These are phyloP conservation scores for Tetragonula carbonaria DNA, from an alignment of 2,888 invertebrate species.

Conservation along the genomic window DNA sequence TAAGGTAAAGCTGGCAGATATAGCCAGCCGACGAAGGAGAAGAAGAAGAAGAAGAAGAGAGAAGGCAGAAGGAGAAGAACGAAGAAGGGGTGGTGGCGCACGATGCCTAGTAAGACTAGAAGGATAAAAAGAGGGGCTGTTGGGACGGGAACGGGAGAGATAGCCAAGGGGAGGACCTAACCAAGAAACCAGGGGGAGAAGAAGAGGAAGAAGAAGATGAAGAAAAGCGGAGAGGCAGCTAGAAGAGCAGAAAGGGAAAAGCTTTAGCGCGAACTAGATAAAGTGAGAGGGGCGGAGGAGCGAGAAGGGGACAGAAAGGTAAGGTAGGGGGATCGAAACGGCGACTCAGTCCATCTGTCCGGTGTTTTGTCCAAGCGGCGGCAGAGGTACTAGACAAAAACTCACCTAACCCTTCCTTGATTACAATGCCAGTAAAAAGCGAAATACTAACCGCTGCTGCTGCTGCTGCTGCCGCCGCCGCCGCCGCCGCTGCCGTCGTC, in stretches of 20 bases:
- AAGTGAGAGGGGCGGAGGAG: slow-evolving; percentile 48
- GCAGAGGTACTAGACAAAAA: slow-evolving; percentile 78
- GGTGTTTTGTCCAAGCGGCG: slow-evolving; percentile 80
- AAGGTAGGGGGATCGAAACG: slow-evolving; percentile 73
- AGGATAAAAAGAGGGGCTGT: slow-evolving; percentile 51
- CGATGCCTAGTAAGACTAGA: slow-evolving; percentile 10
- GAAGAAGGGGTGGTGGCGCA: slow-evolving; percentile 44
- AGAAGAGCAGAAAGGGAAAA: slow-evolving; percentile 13
- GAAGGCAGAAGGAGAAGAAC: slow-evolving; percentile 38
- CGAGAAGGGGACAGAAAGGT: slow-evolving; percentile 42
- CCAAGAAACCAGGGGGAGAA: slow-evolving; percentile 45
- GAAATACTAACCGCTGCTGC: slow-evolving; percentile 84
- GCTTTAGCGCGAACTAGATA: slow-evolving; percentile 21
- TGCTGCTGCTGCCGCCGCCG: slow-evolving; percentile 83
- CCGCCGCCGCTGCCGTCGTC: slow-evolving; percentile 84
- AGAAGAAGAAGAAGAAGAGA: slow-evolving; percentile 26
- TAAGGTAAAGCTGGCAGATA: slow-evolving; percentile 59
- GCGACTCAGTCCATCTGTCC: slow-evolving; percentile 84
- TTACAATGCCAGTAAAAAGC: slow-evolving; percentile 84
- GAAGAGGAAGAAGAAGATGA: slow-evolving; percentile 10
- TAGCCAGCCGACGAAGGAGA: neutral
- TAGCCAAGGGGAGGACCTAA: slow-evolving; percentile 43
- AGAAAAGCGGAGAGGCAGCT: slow-evolving; percentile 50
- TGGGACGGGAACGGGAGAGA: slow-evolving; percentile 42
- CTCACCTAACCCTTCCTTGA: slow-evolving; percentile 84